A percentile compares a stretch with the other conserved stretches of the same genome.
These are phyloP conservation scores for Nematopogon swammerdamellus DNA, from an alignment of 2,888 invertebrate species.

Conservation along the genomic window DNA sequence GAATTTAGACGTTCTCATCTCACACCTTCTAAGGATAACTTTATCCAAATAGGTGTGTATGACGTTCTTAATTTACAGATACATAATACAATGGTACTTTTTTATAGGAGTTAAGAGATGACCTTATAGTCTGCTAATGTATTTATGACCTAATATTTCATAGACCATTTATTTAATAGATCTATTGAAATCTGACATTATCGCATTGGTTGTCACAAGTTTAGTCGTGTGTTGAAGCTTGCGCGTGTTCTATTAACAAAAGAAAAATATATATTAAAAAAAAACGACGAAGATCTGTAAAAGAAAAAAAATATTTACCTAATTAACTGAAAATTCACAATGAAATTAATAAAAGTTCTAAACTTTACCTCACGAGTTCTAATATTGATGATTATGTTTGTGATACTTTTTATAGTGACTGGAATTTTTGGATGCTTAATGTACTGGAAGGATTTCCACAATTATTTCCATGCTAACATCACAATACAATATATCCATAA, in stretches of 20 bases:
- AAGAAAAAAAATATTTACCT: background rate
- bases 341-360: background rate
- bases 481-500: slow-evolving; percentile 34
- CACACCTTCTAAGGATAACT: too few relatives aligned
- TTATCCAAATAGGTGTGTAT: too few relatives aligned
- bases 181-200: background rate
- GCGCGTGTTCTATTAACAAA: too few relatives aligned
- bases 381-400: slow-evolving; percentile 29
- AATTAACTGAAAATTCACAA: background rate
- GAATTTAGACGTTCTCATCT: too few relatives aligned
- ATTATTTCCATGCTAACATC: slow-evolving; percentile 38
- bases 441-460: slow-evolving; percentile 42
- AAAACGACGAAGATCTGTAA: too few relatives aligned
- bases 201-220: too few relatives aligned
- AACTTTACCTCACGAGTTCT: slow-evolving; percentile 14
- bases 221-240: too few relatives aligned
- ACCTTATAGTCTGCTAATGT: too few relatives aligned
- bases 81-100: too few relatives aligned
- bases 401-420: slow-evolving; percentile 30
- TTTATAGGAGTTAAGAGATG: too few relatives aligned
- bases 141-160: background rate
- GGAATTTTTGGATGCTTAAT: slow-evolving; percentile 30
- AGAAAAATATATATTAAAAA: too few relatives aligned
- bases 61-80: too few relatives aligned
- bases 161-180: background rate